Conservation (phyloP, 2,113 vertebrate genomes). For the Sylvietta virens region DNA sequence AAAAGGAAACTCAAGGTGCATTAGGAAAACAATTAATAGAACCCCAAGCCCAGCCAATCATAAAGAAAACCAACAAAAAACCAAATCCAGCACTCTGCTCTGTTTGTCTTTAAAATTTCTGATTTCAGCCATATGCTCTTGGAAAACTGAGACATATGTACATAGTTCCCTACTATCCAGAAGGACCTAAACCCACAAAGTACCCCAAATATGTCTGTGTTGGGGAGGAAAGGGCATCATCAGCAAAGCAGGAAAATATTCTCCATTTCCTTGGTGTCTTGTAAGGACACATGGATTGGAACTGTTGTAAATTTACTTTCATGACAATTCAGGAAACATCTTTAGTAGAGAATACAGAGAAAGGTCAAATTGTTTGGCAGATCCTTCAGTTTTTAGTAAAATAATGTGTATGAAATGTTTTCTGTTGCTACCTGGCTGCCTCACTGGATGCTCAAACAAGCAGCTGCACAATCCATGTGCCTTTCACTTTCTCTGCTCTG, state of each 20-base stretch:
- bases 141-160: neutral
- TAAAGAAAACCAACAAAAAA: neutral
- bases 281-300: neutral
- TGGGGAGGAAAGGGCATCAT: neutral
- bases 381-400: neutral
- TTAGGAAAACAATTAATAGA: neutral
- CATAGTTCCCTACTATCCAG: neutral
- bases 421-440: neutral
- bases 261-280: neutral
- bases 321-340: rapidly evolving
- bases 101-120: neutral
- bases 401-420: neutral
- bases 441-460: neutral
- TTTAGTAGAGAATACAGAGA: neutral
- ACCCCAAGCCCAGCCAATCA: neutral
- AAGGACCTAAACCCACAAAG: neutral
- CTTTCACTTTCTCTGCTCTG: neutral
- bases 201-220: rapidly evolving
- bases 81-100: neutral
- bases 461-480: neutral
- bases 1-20: neutral
- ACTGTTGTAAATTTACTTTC: neutral
- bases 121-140: neutral
- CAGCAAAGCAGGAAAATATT: neutral
- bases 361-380: neutral